Base-by-base conservation (phyloP, 2,888 invertebrate species). In the Eutolmus rufibarbis region DNA sequence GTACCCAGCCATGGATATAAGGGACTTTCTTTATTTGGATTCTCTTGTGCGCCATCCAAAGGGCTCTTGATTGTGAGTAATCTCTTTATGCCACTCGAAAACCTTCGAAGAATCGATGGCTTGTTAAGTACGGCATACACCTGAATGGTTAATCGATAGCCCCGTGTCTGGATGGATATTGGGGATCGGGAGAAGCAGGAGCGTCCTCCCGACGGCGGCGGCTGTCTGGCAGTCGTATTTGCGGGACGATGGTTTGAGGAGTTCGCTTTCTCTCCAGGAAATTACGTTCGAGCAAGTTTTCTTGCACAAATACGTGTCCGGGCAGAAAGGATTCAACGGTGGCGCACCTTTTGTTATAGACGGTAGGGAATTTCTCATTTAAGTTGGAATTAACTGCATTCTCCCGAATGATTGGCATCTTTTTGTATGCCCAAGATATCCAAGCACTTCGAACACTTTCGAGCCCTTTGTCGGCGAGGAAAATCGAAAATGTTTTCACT, bases 101-200 rank as follows among this genome's bases (percentile, higher is more conserved):
- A 43, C 51, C 43, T 46, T 56, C 46, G 46, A 23, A 81, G 81
- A 81, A 56, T 28, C 31, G 81, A 81, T 51, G 81, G 81, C 31
- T 81, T 56, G 81, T 81, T 81, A 81, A 81, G 81, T 28, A 56
- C 56, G 23, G 31, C 34, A 81, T 56, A 51, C 56, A 81, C 81
- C 81, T 81, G 81, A 56, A 81, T 81, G 81, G 81, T 51, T 81
- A 81, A 81, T 81, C 81, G 81, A 81, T 81, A 81, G 81, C 81
- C 81, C 28, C 37, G 81, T 81, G 56, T 81, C 56, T 76, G 76
- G 76, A 37, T 76, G 37, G 66, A 28, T 66, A 66, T 66, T 66
- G 23, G 66, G n/a, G 51, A 19, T 51, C n/a, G n/a, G 28, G 28
- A 28, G 9, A 16, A 12, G 76, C 19, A 8, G 28, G 76, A 34